phyloP scores from a whole-genome alignment of 2,113 vertebrate genomes.

The Petroica traversi region DNA sequence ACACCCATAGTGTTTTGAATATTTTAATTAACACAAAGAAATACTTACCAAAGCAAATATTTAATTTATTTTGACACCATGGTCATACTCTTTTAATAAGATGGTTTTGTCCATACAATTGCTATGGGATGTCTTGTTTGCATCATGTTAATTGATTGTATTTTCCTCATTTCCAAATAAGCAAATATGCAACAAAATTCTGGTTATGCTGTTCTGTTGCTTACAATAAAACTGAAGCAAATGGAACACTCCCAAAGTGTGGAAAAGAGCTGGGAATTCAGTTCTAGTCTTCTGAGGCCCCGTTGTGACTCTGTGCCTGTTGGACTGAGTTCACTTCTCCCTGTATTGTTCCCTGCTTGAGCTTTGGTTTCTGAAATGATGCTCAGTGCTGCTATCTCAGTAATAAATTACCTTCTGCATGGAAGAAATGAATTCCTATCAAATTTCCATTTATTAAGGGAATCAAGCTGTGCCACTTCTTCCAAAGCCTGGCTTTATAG shows the following conservation, averaged over 20 bases:
- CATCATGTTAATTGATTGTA: not conserved
- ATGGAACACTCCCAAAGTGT: not conserved
- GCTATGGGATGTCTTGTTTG: not conserved
- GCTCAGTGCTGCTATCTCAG: not conserved
- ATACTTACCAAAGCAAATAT: not conserved
- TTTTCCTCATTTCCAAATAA: not conserved
- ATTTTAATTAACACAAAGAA: not conserved
- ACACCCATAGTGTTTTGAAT: not conserved
- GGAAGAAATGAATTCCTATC: not conserved
- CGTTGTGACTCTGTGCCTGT: not conserved
- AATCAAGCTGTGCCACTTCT: not conserved
- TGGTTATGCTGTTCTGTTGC: accelerated
- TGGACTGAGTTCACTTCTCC: not conserved
- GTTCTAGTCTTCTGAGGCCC: not conserved
- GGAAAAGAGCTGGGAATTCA: not conserved
- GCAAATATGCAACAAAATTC: not conserved
- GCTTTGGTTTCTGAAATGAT: not conserved
- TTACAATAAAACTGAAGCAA: not conserved
- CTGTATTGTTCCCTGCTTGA: accelerated
- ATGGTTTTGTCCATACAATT: not conserved
- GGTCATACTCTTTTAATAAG: not conserved
- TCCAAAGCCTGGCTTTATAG: not conserved
- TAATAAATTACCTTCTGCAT: not conserved
- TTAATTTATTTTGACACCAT: not conserved
- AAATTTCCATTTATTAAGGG: not conserved